These are phyloP conservation scores for Dynastes tityus DNA, from an alignment of 2,888 invertebrate species.

Conservation along the genomic window DNA sequence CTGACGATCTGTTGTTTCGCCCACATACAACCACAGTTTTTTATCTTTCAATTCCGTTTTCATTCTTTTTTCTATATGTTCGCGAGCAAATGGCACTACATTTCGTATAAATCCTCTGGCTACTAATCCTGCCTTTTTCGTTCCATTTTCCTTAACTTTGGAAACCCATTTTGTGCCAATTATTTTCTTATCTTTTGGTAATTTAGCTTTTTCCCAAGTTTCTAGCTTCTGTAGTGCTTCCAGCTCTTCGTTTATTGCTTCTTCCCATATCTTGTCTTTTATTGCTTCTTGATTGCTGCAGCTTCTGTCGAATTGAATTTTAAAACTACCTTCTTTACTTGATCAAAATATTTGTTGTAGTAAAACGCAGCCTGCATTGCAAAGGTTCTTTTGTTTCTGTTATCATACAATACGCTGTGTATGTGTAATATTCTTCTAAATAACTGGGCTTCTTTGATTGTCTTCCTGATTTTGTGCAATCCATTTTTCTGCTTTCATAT, in stretches of 20 bases:
- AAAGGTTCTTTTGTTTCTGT: background rate
- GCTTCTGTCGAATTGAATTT: no score
- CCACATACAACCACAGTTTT: no score
- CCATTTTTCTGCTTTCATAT: conserved; percentile 16
- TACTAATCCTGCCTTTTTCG: background rate
- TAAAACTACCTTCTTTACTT: no score
- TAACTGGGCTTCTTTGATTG: conserved; percentile 17
- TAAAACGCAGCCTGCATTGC: background rate
- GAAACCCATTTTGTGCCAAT: conserved; percentile 55
- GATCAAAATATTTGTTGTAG: no score
- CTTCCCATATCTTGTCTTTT: conserved; percentile 40
- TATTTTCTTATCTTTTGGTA: conserved; percentile 25
- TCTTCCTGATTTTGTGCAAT: background rate
- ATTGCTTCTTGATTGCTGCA: conserved; percentile 22
- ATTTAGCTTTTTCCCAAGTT: conserved; percentile 36
- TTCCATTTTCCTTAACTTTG: conserved; percentile 53
- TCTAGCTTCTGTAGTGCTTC: conserved; percentile 35
- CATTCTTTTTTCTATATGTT: no score
- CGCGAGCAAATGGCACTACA: no score
- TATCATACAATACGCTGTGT: conserved; percentile 27
- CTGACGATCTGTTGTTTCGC: no score
- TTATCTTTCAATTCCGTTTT: no score
- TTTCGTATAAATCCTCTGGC: conserved; percentile 55
- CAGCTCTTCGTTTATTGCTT: conserved; percentile 40
- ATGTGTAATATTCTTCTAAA: conserved; percentile 42